Conservation (phyloP, 2,888 invertebrate genomes). For the Lysandra bellargus region DNA sequence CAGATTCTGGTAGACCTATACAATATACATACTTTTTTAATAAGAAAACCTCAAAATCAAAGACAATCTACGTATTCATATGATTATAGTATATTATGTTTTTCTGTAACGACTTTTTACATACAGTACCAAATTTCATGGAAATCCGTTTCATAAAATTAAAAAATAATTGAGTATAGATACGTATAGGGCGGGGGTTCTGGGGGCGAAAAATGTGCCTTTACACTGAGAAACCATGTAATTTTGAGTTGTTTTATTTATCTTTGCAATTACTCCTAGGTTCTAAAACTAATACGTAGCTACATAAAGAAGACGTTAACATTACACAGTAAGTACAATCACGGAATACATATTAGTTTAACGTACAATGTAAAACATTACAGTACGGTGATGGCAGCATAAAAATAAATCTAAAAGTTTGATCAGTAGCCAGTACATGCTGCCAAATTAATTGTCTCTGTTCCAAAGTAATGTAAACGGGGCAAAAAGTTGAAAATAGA, state of each 20-base stretch:
- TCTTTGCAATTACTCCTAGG: background rate
- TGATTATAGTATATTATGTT: too few species aligned
- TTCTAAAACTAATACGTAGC: background rate
- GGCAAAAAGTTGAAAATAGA: conserved; percentile 3
- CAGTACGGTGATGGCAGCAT: conserved; percentile 19
- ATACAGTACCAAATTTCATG: too few species aligned
- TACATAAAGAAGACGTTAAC: background rate
- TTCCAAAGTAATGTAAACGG: conserved; percentile 20
- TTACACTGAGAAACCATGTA: background rate
- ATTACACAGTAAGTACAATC: background rate
- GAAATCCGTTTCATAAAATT: too few species aligned
- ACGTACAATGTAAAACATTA: background rate
- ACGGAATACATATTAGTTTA: too few species aligned
- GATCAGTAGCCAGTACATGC: conserved; percentile 37
- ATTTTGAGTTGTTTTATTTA: background rate
- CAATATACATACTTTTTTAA: too few species aligned
- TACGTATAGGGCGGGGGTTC: background rate
- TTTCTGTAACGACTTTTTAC: too few species aligned
- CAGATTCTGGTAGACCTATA: too few species aligned
- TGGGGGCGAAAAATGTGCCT: background rate
- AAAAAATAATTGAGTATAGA: too few species aligned
- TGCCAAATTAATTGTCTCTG: conserved; percentile 29
- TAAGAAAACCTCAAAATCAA: too few species aligned
- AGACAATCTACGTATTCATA: too few species aligned
- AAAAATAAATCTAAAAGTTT: conserved; percentile 39